A percentile compares a stretch with the other conserved stretches of the same genome.
Conservation (phyloP, 2,888 invertebrate species). For the Halictus quadricinctus region DNA sequence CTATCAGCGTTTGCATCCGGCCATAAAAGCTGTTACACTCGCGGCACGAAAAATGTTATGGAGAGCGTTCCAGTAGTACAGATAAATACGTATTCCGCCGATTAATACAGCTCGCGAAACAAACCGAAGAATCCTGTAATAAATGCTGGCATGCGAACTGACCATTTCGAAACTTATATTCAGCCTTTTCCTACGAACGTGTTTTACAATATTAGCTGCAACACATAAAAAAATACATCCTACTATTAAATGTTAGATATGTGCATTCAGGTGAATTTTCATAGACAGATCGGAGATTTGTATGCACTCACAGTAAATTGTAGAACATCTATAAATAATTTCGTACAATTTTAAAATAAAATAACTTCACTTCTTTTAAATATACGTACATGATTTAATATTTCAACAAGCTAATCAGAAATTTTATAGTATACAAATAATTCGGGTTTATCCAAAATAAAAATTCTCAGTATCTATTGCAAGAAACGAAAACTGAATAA, state of each 20-base stretch:
- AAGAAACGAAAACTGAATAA: neutral
- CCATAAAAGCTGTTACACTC: conserved; percentile 31
- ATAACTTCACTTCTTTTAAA: no score
- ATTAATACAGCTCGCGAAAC: conserved; percentile 3
- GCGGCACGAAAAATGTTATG: conserved; percentile 30
- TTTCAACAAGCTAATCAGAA: no score
- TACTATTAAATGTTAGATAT: neutral
- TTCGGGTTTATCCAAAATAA: neutral
- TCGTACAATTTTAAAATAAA: no score
- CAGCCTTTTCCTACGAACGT: neutral
- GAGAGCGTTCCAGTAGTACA: conserved; percentile 2
- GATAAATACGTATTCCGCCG: conserved; percentile 32
- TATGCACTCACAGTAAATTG: neutral
- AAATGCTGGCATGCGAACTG: neutral
- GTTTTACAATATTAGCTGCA: neutral
- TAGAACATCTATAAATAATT: neutral
- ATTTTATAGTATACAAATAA: no score
- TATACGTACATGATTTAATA: no score
- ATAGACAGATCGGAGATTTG: neutral
- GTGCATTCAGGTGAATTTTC: neutral
- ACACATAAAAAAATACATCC: neutral
- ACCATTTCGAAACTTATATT: neutral
- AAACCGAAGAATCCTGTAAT: neutral
- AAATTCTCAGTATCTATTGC: neutral
- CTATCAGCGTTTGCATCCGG: conserved; percentile 40